phyloP scores from a whole-genome alignment of 2,888 invertebrate genomes.

The Drymonia ruficornis region DNA sequence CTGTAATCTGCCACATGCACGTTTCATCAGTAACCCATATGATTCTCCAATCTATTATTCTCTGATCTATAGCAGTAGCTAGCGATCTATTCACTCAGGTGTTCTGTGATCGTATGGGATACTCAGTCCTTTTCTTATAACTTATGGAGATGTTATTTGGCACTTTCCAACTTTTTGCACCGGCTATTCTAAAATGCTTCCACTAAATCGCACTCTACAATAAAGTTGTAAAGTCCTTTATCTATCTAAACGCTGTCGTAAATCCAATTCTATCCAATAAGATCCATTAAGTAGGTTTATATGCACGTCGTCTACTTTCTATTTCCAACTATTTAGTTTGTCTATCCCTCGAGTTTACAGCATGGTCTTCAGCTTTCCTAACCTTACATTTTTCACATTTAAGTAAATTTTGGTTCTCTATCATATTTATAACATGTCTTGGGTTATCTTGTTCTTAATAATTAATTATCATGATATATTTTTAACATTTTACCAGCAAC shows the following conservation, averaged over 20 bases:
- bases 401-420: conserved; percentile 36
- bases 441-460: conserved; percentile 30
- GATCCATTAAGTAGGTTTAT: conserved; percentile 30
- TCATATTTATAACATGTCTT: conserved; percentile 36
- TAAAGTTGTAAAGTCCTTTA: conserved; percentile 31
- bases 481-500: conserved; percentile 52
- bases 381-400: conserved; percentile 35
- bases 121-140: conserved; percentile 51
- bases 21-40: conserved; percentile 67
- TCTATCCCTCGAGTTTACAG: conserved; percentile 37
- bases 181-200: conserved; percentile 49
- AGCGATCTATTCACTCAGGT: conserved; percentile 27
- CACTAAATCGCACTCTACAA: conserved; percentile 48
- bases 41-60: conserved; percentile 51
- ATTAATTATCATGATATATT: conserved; percentile 32
- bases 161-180: conserved; percentile 61
- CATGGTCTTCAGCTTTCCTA: conserved; percentile 52
- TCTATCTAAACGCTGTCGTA: conserved; percentile 30
- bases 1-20: conserved; percentile 56
- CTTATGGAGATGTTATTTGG: conserved; percentile 45
- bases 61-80: conserved; percentile 45
- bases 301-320: conserved; percentile 52
- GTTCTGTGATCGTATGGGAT: conserved; percentile 60
- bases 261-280: conserved; percentile 20
- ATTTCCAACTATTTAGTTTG: conserved; percentile 35